A percentile compares a stretch with the other conserved stretches of the same genome.
phyloP scores from a whole-genome alignment of 2,797 vertebrate species.

The Valencia hispanica region DNA sequence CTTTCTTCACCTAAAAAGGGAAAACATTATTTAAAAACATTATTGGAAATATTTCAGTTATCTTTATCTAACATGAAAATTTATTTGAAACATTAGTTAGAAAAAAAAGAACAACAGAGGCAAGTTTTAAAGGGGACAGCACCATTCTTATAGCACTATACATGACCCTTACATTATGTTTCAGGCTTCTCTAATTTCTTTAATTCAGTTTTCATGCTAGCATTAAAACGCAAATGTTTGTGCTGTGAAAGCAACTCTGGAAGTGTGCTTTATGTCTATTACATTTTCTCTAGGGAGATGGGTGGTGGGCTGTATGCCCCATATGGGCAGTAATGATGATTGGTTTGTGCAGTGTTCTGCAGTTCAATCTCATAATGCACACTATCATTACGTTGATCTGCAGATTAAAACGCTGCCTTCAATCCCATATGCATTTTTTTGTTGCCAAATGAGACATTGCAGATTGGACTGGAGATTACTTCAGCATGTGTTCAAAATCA shows the following conservation, averaged over 20 bases:
- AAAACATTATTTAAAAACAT: not conserved
- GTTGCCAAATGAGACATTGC: conserved; percentile 22
- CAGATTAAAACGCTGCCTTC: conserved; percentile 53
- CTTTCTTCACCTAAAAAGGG: not conserved
- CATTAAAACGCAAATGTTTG: not conserved
- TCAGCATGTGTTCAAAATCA: conserved; percentile 37
- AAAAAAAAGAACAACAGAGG: not conserved
- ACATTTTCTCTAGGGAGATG: not conserved
- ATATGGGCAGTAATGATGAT: conserved; percentile 46
- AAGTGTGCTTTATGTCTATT: not conserved
- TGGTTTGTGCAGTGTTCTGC: conserved; percentile 21
- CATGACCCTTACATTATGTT: not conserved
- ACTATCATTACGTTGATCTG: conserved; percentile 35
- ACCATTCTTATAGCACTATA: not conserved
- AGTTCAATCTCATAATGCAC: conserved; percentile 64
- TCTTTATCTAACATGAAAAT: not conserved
- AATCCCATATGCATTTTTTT: conserved; percentile 13
- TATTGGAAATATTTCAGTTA: not conserved
- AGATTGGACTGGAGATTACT: conserved; percentile 17
- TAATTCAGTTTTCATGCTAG: not conserved
- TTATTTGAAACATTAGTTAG: not conserved
- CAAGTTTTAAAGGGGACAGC: not conserved
- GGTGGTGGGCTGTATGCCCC: not conserved
- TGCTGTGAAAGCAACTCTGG: not conserved
- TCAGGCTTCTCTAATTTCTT: not conserved